Evolutionary conservation across 2,797 vertebrate genomes (phyloP).

Genomic region (Picus viridis): DNA sequence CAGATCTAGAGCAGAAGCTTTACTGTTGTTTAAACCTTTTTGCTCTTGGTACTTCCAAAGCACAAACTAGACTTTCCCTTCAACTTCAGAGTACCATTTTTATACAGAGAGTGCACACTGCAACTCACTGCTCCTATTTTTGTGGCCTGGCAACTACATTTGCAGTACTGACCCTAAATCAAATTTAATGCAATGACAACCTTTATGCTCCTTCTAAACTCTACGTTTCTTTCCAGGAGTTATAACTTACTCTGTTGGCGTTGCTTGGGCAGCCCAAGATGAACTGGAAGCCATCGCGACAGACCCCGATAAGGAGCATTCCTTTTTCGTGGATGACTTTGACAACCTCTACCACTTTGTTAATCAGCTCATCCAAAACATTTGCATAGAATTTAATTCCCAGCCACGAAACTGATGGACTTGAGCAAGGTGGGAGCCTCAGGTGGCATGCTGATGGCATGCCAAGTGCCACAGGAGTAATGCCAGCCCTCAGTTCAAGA

Average conservation of each 20-base stretch:
- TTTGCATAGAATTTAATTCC: conserved; percentile 97
- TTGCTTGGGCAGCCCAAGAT: conserved; percentile 96
- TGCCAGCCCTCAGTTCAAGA: neutral
- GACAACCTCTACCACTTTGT: conserved; percentile 92
- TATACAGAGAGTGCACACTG: neutral
- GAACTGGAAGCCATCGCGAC: conserved; percentile 96
- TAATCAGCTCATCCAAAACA: conserved; percentile 92
- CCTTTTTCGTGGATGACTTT: conserved; percentile 98
- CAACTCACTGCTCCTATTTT: neutral
- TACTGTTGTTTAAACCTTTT: neutral
- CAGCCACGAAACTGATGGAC: conserved; percentile 91
- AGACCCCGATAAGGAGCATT: conserved; percentile 92
- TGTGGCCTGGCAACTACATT: neutral
- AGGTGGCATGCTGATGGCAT: neutral
- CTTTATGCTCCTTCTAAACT: neutral
- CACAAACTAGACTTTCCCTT: neutral
- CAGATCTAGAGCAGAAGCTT: neutral
- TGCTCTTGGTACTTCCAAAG: neutral
- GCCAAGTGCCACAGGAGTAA: neutral
- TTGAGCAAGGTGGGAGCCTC: neutral
- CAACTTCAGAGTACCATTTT: neutral
- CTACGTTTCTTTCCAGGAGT: conserved; percentile 82
- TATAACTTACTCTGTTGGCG: conserved; percentile 93
- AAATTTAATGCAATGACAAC: neutral
- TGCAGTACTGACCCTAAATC: neutral